These are phyloP conservation scores for Acanthopagrus latus DNA, from an alignment of 2,797 vertebrate genomes.

Conservation along the genomic window DNA sequence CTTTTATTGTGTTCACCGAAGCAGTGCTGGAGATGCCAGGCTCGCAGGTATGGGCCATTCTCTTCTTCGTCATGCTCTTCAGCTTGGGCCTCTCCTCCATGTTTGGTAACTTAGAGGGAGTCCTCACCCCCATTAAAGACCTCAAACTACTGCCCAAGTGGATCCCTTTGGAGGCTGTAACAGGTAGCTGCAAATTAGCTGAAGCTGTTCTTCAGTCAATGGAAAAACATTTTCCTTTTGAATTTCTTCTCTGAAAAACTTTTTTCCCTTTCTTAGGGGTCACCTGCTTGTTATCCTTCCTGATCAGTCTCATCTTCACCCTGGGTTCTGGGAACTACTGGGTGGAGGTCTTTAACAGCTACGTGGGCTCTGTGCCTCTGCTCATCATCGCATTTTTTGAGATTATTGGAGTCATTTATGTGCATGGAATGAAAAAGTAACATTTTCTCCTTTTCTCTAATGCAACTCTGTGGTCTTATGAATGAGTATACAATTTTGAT, in stretches of 20 bases:
- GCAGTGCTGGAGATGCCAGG: conserved; percentile 91
- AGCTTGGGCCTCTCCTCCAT: conserved; percentile 93
- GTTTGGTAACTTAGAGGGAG: conserved; percentile 92
- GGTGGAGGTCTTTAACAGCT: conserved; percentile 92
- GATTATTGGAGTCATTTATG: conserved; percentile 81
- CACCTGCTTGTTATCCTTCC: conserved; percentile 85
- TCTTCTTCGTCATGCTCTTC: conserved; percentile 95
- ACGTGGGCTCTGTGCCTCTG: conserved; percentile 88
- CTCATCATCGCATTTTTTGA: conserved; percentile 91
- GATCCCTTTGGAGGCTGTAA: conserved; percentile 85
- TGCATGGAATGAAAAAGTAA: conserved; percentile 90
- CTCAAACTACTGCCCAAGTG: conserved; percentile 83
- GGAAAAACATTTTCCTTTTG: neutral
- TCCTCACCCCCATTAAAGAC: conserved; percentile 89
- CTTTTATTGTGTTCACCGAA: conserved; percentile 93
- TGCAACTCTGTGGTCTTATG: neutral
- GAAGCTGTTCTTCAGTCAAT: neutral
- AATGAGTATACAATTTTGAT: neutral
- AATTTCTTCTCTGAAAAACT: neutral
- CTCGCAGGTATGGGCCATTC: conserved; percentile 90
- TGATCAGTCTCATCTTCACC: conserved; percentile 86
- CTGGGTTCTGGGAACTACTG: conserved; percentile 94
- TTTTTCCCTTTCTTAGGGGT: conserved; percentile 73
- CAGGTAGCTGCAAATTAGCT: conserved; percentile 81
- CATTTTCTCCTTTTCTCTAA: neutral